phyloP scores from a whole-genome alignment of 2,113 vertebrate genomes.

The Microtus richardsoni region DNA sequence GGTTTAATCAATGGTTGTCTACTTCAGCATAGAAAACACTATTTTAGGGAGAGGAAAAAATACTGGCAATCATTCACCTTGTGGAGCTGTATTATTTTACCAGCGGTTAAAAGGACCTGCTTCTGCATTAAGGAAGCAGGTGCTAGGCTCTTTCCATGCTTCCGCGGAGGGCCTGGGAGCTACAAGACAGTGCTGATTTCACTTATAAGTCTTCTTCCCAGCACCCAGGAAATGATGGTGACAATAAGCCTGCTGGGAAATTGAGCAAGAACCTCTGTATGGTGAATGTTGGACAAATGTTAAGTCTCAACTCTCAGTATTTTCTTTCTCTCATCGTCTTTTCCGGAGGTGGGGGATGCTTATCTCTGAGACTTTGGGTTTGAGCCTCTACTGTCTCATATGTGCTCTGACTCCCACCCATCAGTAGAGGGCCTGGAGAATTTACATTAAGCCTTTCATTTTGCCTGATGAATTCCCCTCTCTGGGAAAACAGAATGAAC shows the following conservation, averaged over 20 bases:
- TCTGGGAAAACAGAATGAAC: constrained; percentile 39
- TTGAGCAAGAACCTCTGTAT: not conserved
- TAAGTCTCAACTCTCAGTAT: not conserved
- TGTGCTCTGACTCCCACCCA: not conserved
- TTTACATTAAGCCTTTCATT: not conserved
- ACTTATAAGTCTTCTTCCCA: not conserved
- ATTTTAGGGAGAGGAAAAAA: constrained; percentile 66
- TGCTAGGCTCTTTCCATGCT: not conserved
- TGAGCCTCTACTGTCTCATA: not conserved
- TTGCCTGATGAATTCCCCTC: not conserved
- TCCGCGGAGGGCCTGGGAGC: not conserved
- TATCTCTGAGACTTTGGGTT: not conserved
- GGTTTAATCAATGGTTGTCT: constrained; percentile 75
- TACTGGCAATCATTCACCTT: constrained; percentile 58
- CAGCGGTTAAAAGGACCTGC: not conserved
- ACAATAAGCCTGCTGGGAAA: constrained; percentile 23
- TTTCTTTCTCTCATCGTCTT: not conserved
- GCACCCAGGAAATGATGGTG: not conserved
- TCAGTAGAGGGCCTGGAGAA: not conserved
- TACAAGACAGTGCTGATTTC: not conserved
- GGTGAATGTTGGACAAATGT: not conserved
- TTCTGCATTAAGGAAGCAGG: not conserved
- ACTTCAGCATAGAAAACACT: constrained; percentile 69
- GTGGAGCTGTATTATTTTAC: constrained; percentile 19
- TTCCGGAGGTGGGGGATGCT: not conserved